These are phyloP conservation scores for Phylloscopus whistleri DNA, from an alignment of 2,113 vertebrate species.

Conservation along the genomic window DNA sequence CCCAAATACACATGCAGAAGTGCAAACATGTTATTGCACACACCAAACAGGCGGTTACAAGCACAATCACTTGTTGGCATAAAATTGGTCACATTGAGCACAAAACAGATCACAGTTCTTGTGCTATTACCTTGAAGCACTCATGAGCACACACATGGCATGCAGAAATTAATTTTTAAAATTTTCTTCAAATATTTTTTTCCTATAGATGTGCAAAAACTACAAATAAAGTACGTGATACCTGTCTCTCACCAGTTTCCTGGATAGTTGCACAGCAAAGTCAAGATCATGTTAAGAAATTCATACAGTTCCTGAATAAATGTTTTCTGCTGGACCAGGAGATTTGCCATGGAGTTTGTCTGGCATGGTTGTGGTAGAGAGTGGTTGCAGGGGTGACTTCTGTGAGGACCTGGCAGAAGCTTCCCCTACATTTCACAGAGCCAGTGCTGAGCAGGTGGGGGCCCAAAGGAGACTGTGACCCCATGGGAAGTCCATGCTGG, in stretches of 20 bases:
- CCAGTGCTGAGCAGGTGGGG: neutral
- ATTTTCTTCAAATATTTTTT: neutral
- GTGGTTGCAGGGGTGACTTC: neutral
- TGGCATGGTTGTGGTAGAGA: neutral
- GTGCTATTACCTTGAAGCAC: neutral
- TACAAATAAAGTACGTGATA: neutral
- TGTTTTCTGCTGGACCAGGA: neutral
- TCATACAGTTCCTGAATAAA: neutral
- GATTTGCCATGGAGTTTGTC: neutral
- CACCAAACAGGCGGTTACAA: neutral
- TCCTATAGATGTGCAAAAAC: neutral
- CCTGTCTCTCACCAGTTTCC: neutral
- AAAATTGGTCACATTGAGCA: neutral
- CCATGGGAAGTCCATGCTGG: neutral
- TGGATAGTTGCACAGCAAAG: neutral
- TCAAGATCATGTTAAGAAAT: neutral
- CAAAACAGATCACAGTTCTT: neutral
- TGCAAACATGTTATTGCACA: neutral
- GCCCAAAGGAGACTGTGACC: neutral
- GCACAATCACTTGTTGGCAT: neutral
- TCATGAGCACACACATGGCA: neutral
- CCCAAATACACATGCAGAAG: neutral
- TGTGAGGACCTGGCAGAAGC: neutral
- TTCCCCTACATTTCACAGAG: neutral
- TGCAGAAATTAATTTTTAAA: neutral